These are phyloP conservation scores for Cyrtodaria siliqua DNA, from an alignment of 2,888 invertebrate genomes.

Conservation along the genomic window DNA sequence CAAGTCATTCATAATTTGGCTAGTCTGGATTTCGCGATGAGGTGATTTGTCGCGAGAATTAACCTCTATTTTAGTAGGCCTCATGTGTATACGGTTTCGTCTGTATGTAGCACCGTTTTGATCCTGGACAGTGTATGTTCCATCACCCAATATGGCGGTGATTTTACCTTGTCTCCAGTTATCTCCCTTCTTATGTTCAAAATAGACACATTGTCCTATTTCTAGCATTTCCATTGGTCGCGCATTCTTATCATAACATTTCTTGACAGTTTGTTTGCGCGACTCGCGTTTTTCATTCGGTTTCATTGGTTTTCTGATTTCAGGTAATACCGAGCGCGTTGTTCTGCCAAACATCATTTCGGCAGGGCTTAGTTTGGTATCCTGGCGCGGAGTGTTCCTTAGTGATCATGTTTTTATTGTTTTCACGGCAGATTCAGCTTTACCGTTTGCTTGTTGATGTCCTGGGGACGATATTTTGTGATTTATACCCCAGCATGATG, in stretches of 20 bases:
- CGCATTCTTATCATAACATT: slow-evolving; percentile 28
- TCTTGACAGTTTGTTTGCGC: slow-evolving; percentile 18
- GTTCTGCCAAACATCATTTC: slow-evolving; percentile 15
- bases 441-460: slow-evolving; percentile 41
- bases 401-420: slow-evolving; percentile 4
- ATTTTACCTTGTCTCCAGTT: slow-evolving; percentile 17
- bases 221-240: too few relatives aligned
- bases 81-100: slow-evolving; percentile 31
- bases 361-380: neutral
- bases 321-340: slow-evolving; percentile 45
- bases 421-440: slow-evolving; percentile 50
- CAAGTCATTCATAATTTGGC: neutral
- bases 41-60: slow-evolving; percentile 22
- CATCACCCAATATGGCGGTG: slow-evolving; percentile 1
- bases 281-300: slow-evolving; percentile 12
- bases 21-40: neutral
- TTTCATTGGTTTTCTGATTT: neutral
- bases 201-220: too few relatives aligned
- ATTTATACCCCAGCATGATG: slow-evolving; percentile 21
- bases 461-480: slow-evolving; percentile 11
- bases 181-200: too few relatives aligned
- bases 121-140: slow-evolving; percentile 9
- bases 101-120: slow-evolving; percentile 18
- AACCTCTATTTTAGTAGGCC: slow-evolving; percentile 22
- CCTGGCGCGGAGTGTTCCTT: slow-evolving; percentile 3